Evolutionary conservation across 1,140 invertebrate genomes (phyloP).

Genomic region (Papilio glaucus): DNA sequence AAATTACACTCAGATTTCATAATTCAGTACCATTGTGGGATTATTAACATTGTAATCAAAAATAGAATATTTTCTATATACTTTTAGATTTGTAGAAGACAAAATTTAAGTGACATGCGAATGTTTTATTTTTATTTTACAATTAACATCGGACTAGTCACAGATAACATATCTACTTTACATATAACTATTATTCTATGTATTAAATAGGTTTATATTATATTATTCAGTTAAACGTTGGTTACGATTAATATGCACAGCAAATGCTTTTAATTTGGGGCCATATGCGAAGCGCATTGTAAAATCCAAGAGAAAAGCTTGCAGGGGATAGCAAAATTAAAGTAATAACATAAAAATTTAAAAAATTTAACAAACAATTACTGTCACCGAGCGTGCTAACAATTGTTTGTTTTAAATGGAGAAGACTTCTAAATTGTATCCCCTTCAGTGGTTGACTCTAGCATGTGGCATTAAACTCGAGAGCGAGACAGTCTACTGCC

Average conservation of each 20-base stretch:
- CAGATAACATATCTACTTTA: conserved; percentile 13
- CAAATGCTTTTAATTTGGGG: neutral
- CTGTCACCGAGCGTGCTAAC: no score
- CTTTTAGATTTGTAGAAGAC: neutral
- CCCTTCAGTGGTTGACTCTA: no score
- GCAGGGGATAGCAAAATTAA: no score
- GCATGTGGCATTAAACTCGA: no score
- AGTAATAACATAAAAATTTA: no score
- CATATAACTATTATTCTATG: neutral
- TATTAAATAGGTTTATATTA: neutral
- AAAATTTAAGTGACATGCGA: neutral
- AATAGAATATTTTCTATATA: conserved; percentile 14
- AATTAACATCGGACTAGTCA: conserved; percentile 5
- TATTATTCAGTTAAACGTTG: neutral
- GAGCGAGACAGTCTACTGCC: no score
- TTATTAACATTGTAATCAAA: conserved; percentile 11
- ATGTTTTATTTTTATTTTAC: neutral
- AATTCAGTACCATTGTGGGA: conserved; percentile 18
- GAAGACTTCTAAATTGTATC: no score
- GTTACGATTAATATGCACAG: neutral
- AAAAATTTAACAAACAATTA: no score
- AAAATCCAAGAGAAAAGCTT: no score
- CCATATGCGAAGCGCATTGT: neutral
- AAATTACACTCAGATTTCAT: conserved; percentile 2
- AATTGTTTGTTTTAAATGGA: no score